These are phyloP conservation scores for Linyphia triangularis DNA, from an alignment of 2,888 invertebrate species.

Conservation along the genomic window DNA sequence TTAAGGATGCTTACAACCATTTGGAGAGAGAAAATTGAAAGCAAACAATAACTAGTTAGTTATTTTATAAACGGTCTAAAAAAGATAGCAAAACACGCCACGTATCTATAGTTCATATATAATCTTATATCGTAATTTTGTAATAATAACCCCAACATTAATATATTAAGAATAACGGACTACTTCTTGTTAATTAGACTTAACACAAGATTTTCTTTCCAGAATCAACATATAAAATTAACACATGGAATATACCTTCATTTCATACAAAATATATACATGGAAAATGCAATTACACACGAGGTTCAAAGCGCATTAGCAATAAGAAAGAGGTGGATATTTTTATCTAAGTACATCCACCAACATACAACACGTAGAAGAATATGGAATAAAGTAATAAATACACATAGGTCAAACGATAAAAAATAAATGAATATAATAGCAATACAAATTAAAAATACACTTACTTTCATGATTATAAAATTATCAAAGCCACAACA, in stretches of 20 bases:
- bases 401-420: neutral
- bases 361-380: neutral
- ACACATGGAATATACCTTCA: no score
- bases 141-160: neutral
- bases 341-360: neutral
- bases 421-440: neutral
- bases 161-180: neutral
- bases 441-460: neutral
- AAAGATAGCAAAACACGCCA: no score
- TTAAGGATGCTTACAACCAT: neutral
- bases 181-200: neutral
- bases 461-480: slow-evolving; percentile 22
- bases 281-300: neutral
- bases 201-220: neutral
- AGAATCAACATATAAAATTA: no score
- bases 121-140: no score
- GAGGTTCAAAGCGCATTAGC: neutral
- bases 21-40: neutral
- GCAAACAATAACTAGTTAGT: no score
- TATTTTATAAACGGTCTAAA: no score
- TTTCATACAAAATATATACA: neutral
- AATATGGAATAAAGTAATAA: neutral
- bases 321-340: neutral
- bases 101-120: no score
- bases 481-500: neutral